Percentiles rank a stretch among this genome's conserved stretches.
Evolutionary conservation across 2,797 vertebrate genomes (phyloP).

Genomic region (Phrynocephalus forsythii): DNA sequence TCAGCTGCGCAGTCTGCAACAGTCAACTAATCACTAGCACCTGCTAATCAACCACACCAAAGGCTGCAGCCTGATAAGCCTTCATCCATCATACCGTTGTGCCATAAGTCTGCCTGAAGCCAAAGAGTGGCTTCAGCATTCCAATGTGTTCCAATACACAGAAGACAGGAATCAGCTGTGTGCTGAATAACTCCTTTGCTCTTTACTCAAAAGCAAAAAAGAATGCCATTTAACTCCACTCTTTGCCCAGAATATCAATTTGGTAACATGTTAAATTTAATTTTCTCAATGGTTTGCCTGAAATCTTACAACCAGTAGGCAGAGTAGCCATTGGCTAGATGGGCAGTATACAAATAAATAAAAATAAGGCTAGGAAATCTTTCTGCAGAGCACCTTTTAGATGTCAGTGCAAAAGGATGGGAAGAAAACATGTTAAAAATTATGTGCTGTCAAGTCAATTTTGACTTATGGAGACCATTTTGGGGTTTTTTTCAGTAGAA

Average conservation of each 20-base stretch:
- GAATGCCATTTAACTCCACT: not conserved
- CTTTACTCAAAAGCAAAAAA: not conserved
- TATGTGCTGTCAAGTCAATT: too few relatives aligned
- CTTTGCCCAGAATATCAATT: not conserved
- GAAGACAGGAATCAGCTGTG: not conserved
- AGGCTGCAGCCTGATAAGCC: not conserved
- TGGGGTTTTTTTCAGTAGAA: too few relatives aligned
- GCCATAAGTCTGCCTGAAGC: not conserved
- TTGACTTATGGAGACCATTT: too few relatives aligned
- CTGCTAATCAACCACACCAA: slow-evolving; percentile 35
- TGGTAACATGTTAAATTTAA: not conserved
- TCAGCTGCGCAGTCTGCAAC: not conserved
- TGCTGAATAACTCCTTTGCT: not conserved
- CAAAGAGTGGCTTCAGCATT: not conserved
- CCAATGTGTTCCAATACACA: slow-evolving; percentile 6
- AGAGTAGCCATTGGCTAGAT: too few relatives aligned
- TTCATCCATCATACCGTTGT: not conserved
- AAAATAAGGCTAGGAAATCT: not conserved
- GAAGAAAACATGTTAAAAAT: too few relatives aligned
- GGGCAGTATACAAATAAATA: too few relatives aligned
- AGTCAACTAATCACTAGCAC: slow-evolving; percentile 23
- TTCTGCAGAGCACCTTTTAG: not conserved
- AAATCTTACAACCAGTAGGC: too few relatives aligned
- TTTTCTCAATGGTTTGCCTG: not conserved
- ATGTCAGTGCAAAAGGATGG: too few relatives aligned